phyloP scores from a whole-genome alignment of 2,113 vertebrate genomes.

The Gasterosteus aculeatus region DNA sequence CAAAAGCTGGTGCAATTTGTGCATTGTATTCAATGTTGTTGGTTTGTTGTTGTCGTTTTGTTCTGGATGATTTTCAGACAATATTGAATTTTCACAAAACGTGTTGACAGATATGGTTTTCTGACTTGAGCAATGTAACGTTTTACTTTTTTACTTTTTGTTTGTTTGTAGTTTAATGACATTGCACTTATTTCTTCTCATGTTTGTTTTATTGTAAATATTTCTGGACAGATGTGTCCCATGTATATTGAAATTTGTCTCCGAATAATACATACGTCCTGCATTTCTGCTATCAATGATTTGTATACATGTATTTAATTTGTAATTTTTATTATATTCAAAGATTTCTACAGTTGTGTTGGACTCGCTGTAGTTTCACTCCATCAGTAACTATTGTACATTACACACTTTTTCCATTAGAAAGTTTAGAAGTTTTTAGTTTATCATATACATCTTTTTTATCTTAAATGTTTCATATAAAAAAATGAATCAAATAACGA shows the following conservation, averaged over 20 bases:
- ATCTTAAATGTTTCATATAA: not conserved
- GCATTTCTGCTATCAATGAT: conserved; percentile 13
- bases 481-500: not conserved
- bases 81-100: not conserved
- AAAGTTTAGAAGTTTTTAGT: not conserved
- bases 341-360: not conserved
- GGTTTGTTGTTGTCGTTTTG: not conserved
- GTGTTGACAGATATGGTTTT: conserved; percentile 39
- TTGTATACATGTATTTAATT: not conserved
- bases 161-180: conserved; percentile 34
- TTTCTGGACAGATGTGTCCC: conserved; percentile 16
- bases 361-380: not conserved
- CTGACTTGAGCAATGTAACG: conserved; percentile 20
- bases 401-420: not conserved
- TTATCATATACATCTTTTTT: no score
- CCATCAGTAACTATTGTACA: not conserved
- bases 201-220: conserved; percentile 62
- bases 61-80: not conserved
- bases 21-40: not conserved
- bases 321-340: conserved; percentile 1
- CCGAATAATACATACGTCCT: not conserved
- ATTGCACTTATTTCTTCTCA: conserved; percentile 65
- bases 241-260: conserved; percentile 35
- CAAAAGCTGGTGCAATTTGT: not conserved
- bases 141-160: conserved; percentile 46